Evolutionary conservation across 2,113 vertebrate genomes (phyloP), one percentile per base, ranked within the genome.

Genomic region (Trachemys scripta): DNA sequence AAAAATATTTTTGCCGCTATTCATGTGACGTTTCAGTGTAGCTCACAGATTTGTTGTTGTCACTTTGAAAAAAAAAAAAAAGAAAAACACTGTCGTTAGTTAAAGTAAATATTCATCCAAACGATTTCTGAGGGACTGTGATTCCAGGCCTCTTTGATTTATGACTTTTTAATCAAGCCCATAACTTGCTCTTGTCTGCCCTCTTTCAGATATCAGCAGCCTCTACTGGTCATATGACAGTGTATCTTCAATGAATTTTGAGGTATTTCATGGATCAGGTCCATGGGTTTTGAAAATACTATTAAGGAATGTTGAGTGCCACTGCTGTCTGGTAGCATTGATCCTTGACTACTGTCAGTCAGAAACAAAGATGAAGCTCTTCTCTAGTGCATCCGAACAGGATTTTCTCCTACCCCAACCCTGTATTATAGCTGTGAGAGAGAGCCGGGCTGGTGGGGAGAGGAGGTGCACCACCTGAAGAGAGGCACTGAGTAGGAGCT

Each of bases 1-100:
- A 95, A 95, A 84, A 90, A 35, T 93, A 24, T 87, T 94, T 96
- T 84, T 93, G 56, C 38, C 45, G 54, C 82, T 85, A 96, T 94
- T 94, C 92, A 85, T 56, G 53, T 75, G 65, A 94, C 88, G 25
- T 96, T 97, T 90, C 79, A 69, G 51, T 25, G 29, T 80, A 84
- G 88, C 53, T 95, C 62, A 57, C 59, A 86, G 72, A 86, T 93
- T 78, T 47, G 22, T 86, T 84, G 49, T 79, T 78, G 14, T 76
- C 14, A 84, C 24, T 62, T 62, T 9, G 14, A 1, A 29, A 29
- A 76, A 56, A 95, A 95, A 6, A 35, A 8, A 4, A 24, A 19
- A 19, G 16, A 38, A 88, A 94, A 90, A 90, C 4, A 90, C 6
- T 51, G 35, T 81, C 95, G 92, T 92, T 93, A 86, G 90, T 94